phyloP scores from a whole-genome alignment of 2,113 vertebrate species.

The Otocyon megalotis region DNA sequence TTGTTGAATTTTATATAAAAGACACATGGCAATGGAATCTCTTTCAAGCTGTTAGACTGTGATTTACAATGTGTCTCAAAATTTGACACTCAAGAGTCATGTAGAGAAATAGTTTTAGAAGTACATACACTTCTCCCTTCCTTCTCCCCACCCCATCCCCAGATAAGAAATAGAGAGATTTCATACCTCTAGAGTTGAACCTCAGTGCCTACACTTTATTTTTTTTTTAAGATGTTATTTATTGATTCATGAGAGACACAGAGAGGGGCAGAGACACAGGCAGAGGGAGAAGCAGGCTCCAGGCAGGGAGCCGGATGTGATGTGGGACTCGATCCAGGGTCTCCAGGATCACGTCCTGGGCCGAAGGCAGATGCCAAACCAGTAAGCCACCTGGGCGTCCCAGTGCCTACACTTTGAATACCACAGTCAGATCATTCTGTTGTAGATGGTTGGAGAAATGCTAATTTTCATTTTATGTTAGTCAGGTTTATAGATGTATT shows the following conservation, averaged over 20 bases:
- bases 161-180: neutral
- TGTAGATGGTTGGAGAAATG: neutral
- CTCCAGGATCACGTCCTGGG: too few species aligned
- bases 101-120: neutral
- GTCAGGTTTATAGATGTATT: neutral
- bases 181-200: neutral
- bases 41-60: neutral
- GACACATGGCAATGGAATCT: neutral
- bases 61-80: neutral
- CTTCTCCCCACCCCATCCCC: fast-evolving
- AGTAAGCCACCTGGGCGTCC: neutral
- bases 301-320: too few species aligned
- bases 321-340: too few species aligned
- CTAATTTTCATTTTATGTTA: neutral
- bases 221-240: too few species aligned
- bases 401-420: neutral
- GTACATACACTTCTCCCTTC: neutral
- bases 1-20: neutral
- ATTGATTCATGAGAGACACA: too few species aligned
- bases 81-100: neutral
- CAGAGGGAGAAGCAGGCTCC: too few species aligned
- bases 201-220: neutral
- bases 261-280: too few species aligned
- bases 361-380: too few species aligned
- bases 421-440: neutral